A percentile compares a stretch with the other conserved stretches of the same genome.
phyloP scores from a whole-genome alignment of 2,888 invertebrate genomes.

The Erannis defoliaria region DNA sequence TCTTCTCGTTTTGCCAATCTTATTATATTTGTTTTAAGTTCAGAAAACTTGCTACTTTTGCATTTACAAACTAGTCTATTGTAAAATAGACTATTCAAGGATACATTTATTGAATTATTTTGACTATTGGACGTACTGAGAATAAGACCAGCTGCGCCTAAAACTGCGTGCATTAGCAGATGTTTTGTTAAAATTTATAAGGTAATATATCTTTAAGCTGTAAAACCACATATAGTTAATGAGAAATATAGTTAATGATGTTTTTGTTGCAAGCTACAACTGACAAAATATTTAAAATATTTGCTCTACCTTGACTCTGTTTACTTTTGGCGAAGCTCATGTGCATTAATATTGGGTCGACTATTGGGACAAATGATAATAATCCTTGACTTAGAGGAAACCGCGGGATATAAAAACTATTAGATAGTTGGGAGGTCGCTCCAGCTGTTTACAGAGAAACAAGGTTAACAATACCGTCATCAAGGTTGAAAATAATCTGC shows the following conservation, averaged over 20 bases:
- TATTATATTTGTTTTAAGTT: neutral
- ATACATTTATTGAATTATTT: too few species aligned
- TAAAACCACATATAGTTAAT: neutral
- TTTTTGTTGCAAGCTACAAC: neutral
- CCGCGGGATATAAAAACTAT: constrained; percentile 59
- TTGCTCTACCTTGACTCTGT: constrained; percentile 14
- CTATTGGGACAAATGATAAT: constrained; percentile 4
- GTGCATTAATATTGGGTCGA: constrained; percentile 1
- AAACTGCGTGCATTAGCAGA: neutral
- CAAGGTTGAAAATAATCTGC: constrained; percentile 77
- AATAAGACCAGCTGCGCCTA: too few species aligned
- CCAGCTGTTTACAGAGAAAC: constrained; percentile 66
- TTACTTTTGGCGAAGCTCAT: constrained; percentile 25
- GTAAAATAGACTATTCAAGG: too few species aligned
- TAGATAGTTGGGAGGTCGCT: constrained; percentile 62
- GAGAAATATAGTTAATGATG: neutral
- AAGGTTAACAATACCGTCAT: constrained; percentile 83
- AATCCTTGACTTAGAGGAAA: constrained; percentile 30
- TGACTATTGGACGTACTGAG: too few species aligned
- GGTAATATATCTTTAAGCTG: neutral
- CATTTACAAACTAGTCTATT: neutral
- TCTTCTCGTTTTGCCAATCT: constrained; percentile 17
- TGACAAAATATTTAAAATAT: neutral
- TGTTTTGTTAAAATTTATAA: neutral
- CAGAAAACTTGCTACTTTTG: neutral